Base-by-base conservation (phyloP, 2,113 vertebrate species). In the Protobothrops mucrosquamatus region DNA sequence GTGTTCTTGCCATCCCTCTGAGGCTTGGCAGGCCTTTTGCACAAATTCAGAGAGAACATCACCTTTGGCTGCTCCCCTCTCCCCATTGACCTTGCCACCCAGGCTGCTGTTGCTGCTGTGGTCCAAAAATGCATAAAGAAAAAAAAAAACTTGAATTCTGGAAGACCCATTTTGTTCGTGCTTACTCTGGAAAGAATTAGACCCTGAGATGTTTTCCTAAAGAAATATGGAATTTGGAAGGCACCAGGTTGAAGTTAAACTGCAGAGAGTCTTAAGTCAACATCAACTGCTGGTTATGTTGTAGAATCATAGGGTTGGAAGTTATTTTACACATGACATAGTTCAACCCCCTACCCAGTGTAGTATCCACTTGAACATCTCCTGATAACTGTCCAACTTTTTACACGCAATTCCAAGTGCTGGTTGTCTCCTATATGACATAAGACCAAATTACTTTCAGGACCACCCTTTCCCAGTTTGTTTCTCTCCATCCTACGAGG, bases 21-120 rank as follows among this genome's bases (percentile, higher is more conserved):
- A 92, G 90, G 87, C 91, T 94, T 95, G 95, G 96, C 90, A 0
- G 26, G 90, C 87, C 88, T 52, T 91, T 56, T 61, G 9, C 29
- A 0, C 4, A 29, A 0, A 52, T 88, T 94, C 81, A 74, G 94
- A 48, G n/a, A 18, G 94, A 0, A 1, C 5, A 87, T 57, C 0
- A 93, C 61, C 0, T 1, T 93, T 88, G 93, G 94, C 95, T 94
- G 94, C 95, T 92, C 86, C 87, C 86, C 91, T 90, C 93, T 86
- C 94, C 94, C 93, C 88, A 69, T 85, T 95, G 97, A 96, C 96
- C 96, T 88, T 55, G 94, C 96, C 95, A 96, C 95, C 97, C 96
- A 96, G 91, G 96, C 0, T 88, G 94, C 94, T 96, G 94, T 90
- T 93, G 92, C 34, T 48, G 94, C 34, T 48, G 95, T 64, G 89